phyloP scores from a whole-genome alignment of 2,113 vertebrate genomes.

The Greenwoodochromis staneri region DNA sequence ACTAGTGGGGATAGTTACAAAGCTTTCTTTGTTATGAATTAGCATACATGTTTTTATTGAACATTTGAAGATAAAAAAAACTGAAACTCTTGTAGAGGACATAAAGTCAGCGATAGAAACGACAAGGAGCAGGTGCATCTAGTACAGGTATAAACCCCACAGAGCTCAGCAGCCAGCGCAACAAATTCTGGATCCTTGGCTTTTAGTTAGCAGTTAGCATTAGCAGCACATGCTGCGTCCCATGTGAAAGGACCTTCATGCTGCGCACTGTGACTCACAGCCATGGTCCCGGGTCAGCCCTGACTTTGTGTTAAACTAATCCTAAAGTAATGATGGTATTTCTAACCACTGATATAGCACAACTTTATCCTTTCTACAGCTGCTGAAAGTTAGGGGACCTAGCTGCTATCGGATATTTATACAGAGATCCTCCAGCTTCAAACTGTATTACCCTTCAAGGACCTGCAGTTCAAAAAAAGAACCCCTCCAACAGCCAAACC shows the following conservation, averaged over 20 bases:
- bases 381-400: too few relatives aligned
- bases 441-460: too few relatives aligned
- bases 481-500: accelerated
- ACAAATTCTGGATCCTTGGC: not conserved
- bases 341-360: too few relatives aligned
- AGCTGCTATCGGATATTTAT: too few relatives aligned
- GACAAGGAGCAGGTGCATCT: too few relatives aligned
- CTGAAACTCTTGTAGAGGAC: too few relatives aligned
- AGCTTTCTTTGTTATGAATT: too few relatives aligned
- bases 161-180: not conserved
- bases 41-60: not conserved
- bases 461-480: too few relatives aligned
- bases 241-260: accelerated
- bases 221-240: not conserved
- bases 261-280: not conserved
- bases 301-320: not conserved
- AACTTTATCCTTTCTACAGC: too few relatives aligned
- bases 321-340: not conserved
- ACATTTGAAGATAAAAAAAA: accelerated
- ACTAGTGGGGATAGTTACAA: too few relatives aligned
- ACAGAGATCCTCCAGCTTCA: too few relatives aligned
- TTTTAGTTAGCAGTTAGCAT: not conserved
- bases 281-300: accelerated
- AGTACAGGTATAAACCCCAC: not conserved
- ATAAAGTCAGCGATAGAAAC: too few relatives aligned